These are phyloP conservation scores for Sakesphorus luctuosus DNA, from an alignment of 2,113 vertebrate species.

Conservation along the genomic window DNA sequence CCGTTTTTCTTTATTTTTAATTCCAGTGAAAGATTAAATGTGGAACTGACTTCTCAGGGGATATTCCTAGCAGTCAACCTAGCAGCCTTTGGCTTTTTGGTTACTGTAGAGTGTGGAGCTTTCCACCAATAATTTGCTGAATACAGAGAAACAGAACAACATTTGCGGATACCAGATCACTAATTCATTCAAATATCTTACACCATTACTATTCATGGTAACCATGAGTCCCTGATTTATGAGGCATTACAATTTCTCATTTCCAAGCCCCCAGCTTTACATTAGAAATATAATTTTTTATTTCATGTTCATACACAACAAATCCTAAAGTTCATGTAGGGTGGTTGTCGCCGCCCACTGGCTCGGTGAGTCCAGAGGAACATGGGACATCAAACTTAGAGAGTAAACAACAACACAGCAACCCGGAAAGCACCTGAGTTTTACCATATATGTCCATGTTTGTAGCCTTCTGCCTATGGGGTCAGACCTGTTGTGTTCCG, in stretches of 20 bases:
- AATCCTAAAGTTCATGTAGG: neutral
- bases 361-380: too few species aligned
- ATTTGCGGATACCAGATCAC: neutral
- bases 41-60: constrained; percentile 2
- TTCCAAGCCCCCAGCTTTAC: neutral
- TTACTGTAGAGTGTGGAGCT: neutral
- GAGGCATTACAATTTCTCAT: neutral
- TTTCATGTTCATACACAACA: neutral
- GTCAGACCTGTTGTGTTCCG: too few species aligned
- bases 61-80: constrained; percentile 1
- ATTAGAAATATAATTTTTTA: neutral
- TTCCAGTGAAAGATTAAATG: constrained; percentile 41
- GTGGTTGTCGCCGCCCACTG: too few species aligned
- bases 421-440: too few species aligned
- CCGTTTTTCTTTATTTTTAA: constrained; percentile 53
- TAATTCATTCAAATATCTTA: neutral
- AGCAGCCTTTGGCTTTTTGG: constrained; percentile 11
- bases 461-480: too few species aligned
- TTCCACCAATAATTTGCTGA: neutral
- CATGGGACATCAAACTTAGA: too few species aligned
- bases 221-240: neutral
- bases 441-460: too few species aligned
- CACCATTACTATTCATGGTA: neutral
- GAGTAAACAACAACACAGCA: too few species aligned
- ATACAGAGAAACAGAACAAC: neutral